Base-by-base conservation (phyloP, 2,888 invertebrate species). In the Imbricaverruca yamaguchii region DNA sequence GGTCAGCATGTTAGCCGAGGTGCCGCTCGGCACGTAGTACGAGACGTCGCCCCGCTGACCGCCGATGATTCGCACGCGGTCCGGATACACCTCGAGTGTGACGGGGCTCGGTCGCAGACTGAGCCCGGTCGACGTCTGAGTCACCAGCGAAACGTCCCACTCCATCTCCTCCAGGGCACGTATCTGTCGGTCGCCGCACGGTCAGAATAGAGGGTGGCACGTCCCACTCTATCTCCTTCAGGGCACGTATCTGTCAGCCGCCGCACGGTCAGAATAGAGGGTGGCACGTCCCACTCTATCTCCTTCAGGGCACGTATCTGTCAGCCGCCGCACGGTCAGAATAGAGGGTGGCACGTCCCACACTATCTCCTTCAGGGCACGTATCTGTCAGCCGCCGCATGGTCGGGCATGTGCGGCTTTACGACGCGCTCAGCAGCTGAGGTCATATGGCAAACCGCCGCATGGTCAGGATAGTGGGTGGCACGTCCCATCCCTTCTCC, bases 1-100 rank as follows among this genome's bases (percentile, higher is more conserved):
- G 0, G 92, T 92, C 65, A 98, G 88, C 85, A 93, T 93, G 86
- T 96, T 96, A n/a, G 93, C 93, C 0, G 94, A 88, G 86, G 93
- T 94, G 56, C 89, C 88, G 0, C 88, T 86, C 0, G 96, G 94
- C 0, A 94, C 94, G 0, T 91, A 89, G 87, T 96, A 94, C 88
- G 95, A 96, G 0, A 92, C 89, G 0, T 91, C 88, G 25, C 79
- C 81, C 25, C 81, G 82, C 59, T 78, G 81, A 63, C 61, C 80
- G 77, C 65, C 77, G 7, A 77, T 78, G 65, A 82, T 56, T 15
- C 65, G 78, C 15, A 82, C 81, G n/a, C 80, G 57, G 69, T 81
- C 67, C 25, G 39, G 63, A 11, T 74, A 63, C 56, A 74, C 80
- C 15, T 82, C 81, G 12, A 80, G 61, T 25, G 80, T 39, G 57